Base-by-base conservation (phyloP, 1,140 invertebrate species). In the Trichonephila clavipes region DNA sequence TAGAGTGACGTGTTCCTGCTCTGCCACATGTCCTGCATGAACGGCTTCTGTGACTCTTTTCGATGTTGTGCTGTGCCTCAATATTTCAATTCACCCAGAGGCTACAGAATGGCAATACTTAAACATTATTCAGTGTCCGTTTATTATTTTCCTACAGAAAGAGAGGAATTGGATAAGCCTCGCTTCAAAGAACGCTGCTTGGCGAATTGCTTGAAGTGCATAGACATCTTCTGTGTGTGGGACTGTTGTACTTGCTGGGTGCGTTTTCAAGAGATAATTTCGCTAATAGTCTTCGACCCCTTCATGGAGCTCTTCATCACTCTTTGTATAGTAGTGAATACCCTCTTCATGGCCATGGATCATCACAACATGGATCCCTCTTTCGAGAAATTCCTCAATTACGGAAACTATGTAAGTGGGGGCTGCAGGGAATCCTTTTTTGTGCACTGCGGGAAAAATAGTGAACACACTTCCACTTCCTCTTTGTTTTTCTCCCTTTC, bases 221-320 rank as follows among this genome's bases (percentile, higher is more conserved):
- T 99, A 95, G 98, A 99, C 96, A 97, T 98, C 94, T 98, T 99
- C 96, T 99, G 98, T 96, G 98, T 99, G 86, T 99, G 99, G 99
- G 98, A 99, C 96, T 99, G 98, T 96, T 99, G 98, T 96, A 97
- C 97, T 96, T 97, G 97, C 94, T 99, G 98, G 98, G 96, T 98
- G 91, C 97, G 97, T 95, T 97, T 99, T 95, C 98, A 99, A 96
- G 97, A 98, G 95, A 97, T 97, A 96, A 97, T 99, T 21, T 97
- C 97, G 4, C 96, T 99, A 19, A 96, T 99, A 95, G 99, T 99
- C 90, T 99, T 99, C 96, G 99, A 99, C 97, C 98, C 99, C 12
- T 99, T 99, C 95, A 98, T 99, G 94, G 99, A 99, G 96, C 96
- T 99, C 94, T 99, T 99, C 96, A 99, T 99, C 96, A 99, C 99